Conservation (phyloP, 2,113 vertebrate genomes). For the Pholis gunnellus region DNA sequence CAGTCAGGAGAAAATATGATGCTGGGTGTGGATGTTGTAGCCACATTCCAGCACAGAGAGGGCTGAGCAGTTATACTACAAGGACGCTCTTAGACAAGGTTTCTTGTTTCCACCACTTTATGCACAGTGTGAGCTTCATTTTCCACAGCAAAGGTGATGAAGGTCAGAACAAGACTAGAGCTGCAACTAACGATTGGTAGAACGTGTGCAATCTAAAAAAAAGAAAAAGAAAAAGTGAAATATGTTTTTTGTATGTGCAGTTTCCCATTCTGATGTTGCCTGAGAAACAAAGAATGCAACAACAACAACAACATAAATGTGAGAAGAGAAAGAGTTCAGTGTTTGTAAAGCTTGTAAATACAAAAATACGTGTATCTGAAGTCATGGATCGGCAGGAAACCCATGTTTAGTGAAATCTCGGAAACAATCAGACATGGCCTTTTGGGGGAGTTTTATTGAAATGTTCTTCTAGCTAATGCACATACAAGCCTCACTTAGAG, state of each 20-base stretch:
- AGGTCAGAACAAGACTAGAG: background rate
- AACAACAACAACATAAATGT: background rate
- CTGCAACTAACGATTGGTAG: background rate
- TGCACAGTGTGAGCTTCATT: no score
- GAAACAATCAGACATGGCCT: conserved; percentile 50
- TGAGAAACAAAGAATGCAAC: background rate
- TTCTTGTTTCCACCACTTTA: background rate
- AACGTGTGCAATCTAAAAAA: background rate
- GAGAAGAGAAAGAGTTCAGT: conserved; percentile 15
- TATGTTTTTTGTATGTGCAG: background rate
- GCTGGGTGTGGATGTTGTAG: conserved; percentile 46
- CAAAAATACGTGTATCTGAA: conserved; percentile 27
- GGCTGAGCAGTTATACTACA: background rate
- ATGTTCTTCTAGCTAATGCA: conserved; percentile 31
- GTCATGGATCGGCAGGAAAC: conserved; percentile 50
- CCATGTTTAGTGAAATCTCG: conserved; percentile 46
- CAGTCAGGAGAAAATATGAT: conserved; percentile 36
- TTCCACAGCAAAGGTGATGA: background rate
- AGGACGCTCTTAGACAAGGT: background rate
- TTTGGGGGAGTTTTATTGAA: conserved; percentile 46
- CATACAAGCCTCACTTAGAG: conserved; percentile 34
- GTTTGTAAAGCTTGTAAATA: conserved; percentile 43
- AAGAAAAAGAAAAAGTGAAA: background rate
- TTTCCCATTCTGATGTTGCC: background rate
- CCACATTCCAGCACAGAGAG: conserved; percentile 27